Percentiles rank a stretch among this genome's conserved stretches.
Conservation (phyloP, 2,888 invertebrate genomes). For the Drosophila differens region DNA sequence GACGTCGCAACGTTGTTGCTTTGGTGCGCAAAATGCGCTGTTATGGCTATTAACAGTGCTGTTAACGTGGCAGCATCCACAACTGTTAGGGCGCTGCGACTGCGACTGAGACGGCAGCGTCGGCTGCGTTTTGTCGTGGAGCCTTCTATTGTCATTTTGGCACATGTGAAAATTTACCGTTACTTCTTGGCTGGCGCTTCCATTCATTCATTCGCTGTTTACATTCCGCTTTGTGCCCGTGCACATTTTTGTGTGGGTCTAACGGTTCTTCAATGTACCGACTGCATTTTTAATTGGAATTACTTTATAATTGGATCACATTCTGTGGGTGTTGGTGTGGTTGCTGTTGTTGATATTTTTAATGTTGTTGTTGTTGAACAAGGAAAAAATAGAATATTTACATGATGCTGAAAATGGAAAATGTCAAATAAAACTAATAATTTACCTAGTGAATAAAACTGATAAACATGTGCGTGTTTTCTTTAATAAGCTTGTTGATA, state of each 20-base stretch:
- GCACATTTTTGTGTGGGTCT: constrained; percentile 43
- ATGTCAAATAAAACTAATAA: constrained; percentile 1
- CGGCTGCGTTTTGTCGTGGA: constrained; percentile 36
- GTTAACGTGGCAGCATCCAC: constrained; percentile 60
- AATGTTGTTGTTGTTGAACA: neutral
- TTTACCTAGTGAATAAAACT: neutral
- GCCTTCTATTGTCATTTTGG: constrained; percentile 78
- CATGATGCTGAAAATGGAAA: neutral
- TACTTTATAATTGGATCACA: constrained; percentile 7
- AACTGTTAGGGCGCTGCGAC: constrained; percentile 44
- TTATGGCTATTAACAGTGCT: constrained; percentile 38
- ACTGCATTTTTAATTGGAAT: constrained; percentile 37
- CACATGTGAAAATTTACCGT: constrained; percentile 82
- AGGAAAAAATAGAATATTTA: neutral
- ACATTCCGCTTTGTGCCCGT: constrained; percentile 74
- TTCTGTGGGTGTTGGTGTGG: neutral
- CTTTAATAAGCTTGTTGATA: neutral
- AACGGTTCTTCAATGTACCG: constrained; percentile 40
- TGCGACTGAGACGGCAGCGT: constrained; percentile 38
- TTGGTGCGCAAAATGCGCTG: constrained; percentile 59
- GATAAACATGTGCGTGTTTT: neutral
- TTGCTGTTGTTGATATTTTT: neutral
- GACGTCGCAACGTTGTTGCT: constrained; percentile 7
- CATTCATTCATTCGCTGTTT: constrained; percentile 82
- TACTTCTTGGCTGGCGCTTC: constrained; percentile 75